Evolutionary conservation across 2,113 vertebrate genomes (phyloP).

Genomic region (Aegotheles bennettii): DNA sequence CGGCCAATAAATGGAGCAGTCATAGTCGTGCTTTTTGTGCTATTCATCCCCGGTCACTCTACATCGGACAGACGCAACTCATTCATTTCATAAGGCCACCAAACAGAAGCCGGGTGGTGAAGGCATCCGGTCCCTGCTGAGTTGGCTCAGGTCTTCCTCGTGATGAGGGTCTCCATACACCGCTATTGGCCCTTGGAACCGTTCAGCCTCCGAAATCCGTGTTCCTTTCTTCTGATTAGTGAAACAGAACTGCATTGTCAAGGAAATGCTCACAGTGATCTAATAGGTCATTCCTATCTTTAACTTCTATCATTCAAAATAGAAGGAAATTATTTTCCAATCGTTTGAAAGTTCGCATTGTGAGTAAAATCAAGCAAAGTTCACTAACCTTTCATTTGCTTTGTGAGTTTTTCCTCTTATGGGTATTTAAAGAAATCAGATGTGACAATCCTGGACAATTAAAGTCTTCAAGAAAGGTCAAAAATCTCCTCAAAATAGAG

Average conservation of each 20-base stretch:
- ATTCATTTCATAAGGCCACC: constrained; percentile 34
- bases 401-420: constrained; percentile 6
- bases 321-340: constrained; percentile 37
- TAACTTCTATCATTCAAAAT: constrained; percentile 45
- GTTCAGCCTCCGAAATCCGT: not conserved
- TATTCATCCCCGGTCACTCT: not conserved
- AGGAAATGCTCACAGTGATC: constrained; percentile 32
- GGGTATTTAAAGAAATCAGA: constrained; percentile 48
- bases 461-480: constrained; percentile 38
- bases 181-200: not conserved
- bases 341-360: constrained; percentile 30
- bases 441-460: constrained; percentile 35
- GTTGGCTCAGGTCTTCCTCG: not conserved
- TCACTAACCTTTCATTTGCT: constrained; percentile 29
- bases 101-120: not conserved
- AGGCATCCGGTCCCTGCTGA: constrained; percentile 18
- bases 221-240: not conserved
- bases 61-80: not conserved
- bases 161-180: not conserved
- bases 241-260: not conserved
- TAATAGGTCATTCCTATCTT: constrained; percentile 71
- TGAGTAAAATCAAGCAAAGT: constrained; percentile 52
- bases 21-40: not conserved
- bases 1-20: constrained; percentile 11
- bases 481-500: constrained; percentile 19